These are phyloP conservation scores for Prietella phreatophila DNA, from an alignment of 2,113 vertebrate genomes.

Conservation along the genomic window DNA sequence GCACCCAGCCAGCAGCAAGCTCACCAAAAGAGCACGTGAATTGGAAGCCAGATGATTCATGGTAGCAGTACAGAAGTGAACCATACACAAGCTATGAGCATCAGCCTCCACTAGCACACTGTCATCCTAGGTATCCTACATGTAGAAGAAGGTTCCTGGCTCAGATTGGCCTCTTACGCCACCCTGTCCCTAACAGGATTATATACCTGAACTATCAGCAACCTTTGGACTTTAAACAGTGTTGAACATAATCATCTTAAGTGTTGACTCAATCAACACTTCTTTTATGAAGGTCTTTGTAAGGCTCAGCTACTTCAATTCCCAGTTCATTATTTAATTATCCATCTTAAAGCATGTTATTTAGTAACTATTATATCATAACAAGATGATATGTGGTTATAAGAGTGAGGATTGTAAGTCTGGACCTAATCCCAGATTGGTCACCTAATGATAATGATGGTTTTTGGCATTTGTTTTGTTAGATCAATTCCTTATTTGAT, in stretches of 20 bases:
- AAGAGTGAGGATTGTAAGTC: background rate
- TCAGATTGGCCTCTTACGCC: background rate
- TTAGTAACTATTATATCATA: background rate
- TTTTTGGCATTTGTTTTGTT: background rate
- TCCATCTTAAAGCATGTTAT: background rate
- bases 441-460: background rate
- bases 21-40: background rate
- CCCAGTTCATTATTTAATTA: background rate
- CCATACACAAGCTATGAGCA: background rate
- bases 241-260: background rate
- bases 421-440: background rate
- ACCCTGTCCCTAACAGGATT: background rate
- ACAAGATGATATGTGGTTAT: background rate
- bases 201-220: background rate
- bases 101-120: background rate
- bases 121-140: background rate
- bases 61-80: background rate
- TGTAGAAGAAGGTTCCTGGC: background rate
- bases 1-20: background rate
- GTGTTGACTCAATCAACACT: background rate
- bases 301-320: background rate
- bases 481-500: background rate
- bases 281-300: background rate
- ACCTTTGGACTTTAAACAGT: background rate
- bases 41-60: background rate